Base-by-base conservation (phyloP, 37 sponge, comb jelly and placozoan species). In the Ephydatia muelleri region DNA sequence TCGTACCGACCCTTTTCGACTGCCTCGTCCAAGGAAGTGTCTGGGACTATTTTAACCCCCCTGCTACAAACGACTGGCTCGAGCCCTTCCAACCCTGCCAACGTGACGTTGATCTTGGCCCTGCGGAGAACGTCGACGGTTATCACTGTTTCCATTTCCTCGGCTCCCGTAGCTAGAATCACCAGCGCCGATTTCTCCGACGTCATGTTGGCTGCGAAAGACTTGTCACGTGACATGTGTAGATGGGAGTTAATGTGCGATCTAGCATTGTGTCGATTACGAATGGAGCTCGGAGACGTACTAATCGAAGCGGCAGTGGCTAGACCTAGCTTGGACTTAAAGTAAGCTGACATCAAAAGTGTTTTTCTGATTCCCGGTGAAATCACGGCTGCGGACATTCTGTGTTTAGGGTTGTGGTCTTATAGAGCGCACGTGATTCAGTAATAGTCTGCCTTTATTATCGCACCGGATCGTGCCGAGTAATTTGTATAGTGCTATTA, bases 81-180 rank as follows among this genome's bases (percentile, higher is more conserved):
- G 28, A 65, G 65, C 0, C 80, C 82, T 13, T 91, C 89, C 67
- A 94, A 75, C 0, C 95, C 95, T 2, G 95, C 95, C 27, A 94
- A 12, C 21, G 86, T 89, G 32, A 94, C 95, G 16, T 79, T 65
- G 13, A 94, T 89, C 84, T 94, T 86, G 23, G 87, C 97, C 33
- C 97, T 68, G 26, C 97, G 70, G 32, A 97, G 73, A 27, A 97
- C 90, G 82, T 97, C 97, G 27, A 81, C 82, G 19, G 86, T 74
- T 16, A 92, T 93, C 25, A 88, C 89, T 31, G 92, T 87, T 83
- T 97, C 97, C 90, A 97, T 92, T 83, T 97, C 97, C 77, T 97
- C 97, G 28, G 95, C 95, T 33, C 97, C 97, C 14, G 91, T 81
- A 69, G 95, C 93, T 16, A 97, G 84, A 40, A 95, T 88, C 25